Evolutionary conservation across 92 coral and sea anemone genomes (phyloP), one percentile per base, ranked within the genome.

Genomic region (Siderastrea siderea): DNA sequence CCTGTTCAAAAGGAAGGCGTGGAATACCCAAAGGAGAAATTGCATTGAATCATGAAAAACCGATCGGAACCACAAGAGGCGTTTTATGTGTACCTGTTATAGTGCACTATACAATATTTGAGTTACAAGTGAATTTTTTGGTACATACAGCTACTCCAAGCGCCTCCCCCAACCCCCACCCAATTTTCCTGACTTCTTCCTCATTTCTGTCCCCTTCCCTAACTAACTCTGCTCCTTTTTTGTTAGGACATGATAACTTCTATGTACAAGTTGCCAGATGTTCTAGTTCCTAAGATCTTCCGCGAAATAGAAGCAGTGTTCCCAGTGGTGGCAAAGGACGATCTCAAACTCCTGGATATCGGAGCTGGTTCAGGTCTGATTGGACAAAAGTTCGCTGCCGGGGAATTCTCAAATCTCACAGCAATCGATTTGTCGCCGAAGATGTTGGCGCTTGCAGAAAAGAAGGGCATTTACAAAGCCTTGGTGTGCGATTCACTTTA

Each of bases 281-380:
- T 14, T 17, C 43, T 80, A 6, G 84, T 68, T 14, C 5, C 58
- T 3, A 59, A 45, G 2, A 47, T 80, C 6, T 16, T 48, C 26
- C 48, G 49, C 43, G 84, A 74, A 12, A 43, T 64, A 65, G 68
- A 80, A 64, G 50, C 19, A 7, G 5, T 5, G 1, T 71, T 82
- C 15, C 59, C 87, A 8, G 68, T 26, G 48, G n/a, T 73, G 54
- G 54, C 6, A 47, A 71, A 71, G 49, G 47, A 83, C 1, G 72
- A 9, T 15, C 19, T 73, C n/a, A 54, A 60, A 17, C 0, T 83
- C n/a, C 53, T 83, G 16, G 87, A 83, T 45, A 74, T 83, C 9
- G 80, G 87, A 2, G 68, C 87, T 1, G 87, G 87, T 10, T 57
- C 87, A 83, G 87, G 80, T 11, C 7, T 83, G 8, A 8, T 72